Base-by-base conservation (phyloP, 2,888 invertebrate genomes). In the Sphaerophoria taeniata region DNA sequence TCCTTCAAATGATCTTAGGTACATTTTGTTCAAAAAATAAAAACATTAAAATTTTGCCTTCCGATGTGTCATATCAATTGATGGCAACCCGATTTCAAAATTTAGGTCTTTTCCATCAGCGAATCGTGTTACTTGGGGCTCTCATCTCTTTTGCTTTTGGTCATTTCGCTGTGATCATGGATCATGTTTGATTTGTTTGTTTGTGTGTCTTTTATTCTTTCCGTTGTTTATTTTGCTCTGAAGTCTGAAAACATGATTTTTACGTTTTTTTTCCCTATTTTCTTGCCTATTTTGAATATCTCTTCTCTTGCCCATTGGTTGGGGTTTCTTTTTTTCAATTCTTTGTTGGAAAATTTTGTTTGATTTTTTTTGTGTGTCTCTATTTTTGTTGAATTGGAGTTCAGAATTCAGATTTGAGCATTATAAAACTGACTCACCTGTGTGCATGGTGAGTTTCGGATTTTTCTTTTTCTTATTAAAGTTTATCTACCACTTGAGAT, bases 211-310 rank as follows among this genome's bases (percentile, higher is more conserved):
- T 33, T 65, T 39, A 31, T 47, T 63, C 70, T 79, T 75, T 75
- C 63, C 33, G 51, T 58, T 70, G 75, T 61, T 84, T 74, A 79
- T 85, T 85, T 70, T 85, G 76, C 70, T 80, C 81, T 73, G 55
- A 85, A 80, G 80, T 80, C 81, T 73, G 60, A 85, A 80, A 85
- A 85, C 85, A 85, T 85, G 85, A 77, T 77, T 85, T 85, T 70
- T 63, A 51, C 56, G n/a, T 49, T 24, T 70, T 67, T 45, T 65
- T 7, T 60, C 39, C 70, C 34, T 51, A 36, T 75, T 67, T 39
- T 9, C 56, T 39, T 16, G 24, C 45, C 9, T 39, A 39, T 16
- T 11, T 14, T 51, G 45, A 61, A 61, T 31, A 51, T 53, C 47
- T 56, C 69, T 70, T 51, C 47, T 55, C 61, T 70, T 49, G 60